Conservation (phyloP, 2,797 vertebrate species). For the Danio choprae region DNA sequence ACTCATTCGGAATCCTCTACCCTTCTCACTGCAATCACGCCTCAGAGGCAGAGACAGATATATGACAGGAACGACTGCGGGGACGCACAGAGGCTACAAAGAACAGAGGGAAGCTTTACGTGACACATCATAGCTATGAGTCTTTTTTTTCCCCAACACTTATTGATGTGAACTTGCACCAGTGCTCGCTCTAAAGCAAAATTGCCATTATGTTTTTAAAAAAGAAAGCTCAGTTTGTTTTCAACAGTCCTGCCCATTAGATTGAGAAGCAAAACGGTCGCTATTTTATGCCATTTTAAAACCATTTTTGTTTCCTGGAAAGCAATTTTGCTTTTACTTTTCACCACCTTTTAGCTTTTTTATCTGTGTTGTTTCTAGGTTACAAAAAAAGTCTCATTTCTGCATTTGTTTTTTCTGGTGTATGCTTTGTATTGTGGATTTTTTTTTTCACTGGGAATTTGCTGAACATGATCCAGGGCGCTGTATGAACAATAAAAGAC, state of each 20-base stretch:
- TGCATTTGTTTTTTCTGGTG: background rate
- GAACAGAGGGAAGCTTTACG: slow-evolving; percentile 30
- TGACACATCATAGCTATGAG: slow-evolving; percentile 16
- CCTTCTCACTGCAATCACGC: slow-evolving; percentile 10
- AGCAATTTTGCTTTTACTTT: background rate
- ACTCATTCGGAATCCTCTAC: slow-evolving; percentile 19
- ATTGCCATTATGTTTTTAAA: background rate
- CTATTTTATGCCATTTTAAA: slow-evolving; percentile 1
- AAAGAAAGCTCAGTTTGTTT: background rate
- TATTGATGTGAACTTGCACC: background rate
- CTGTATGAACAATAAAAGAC: slow-evolving; percentile 1
- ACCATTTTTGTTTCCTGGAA: slow-evolving; percentile 1
- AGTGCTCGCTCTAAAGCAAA: background rate
- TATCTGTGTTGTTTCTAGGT: slow-evolving; percentile 11
- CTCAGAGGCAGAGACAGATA: slow-evolving; percentile 19
- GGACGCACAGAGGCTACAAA: slow-evolving; percentile 25
- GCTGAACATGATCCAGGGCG: background rate
- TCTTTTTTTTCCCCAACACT: background rate
- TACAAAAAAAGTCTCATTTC: background rate
- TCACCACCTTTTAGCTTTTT: slow-evolving; percentile 18
- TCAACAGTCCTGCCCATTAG: slow-evolving; percentile 20
- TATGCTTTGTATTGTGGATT: slow-evolving; percentile 3
- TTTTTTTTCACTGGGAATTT: slow-evolving; percentile 17
- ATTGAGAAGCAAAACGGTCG: background rate
- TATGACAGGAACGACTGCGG: slow-evolving; percentile 40